Percentiles rank a stretch among this genome's conserved stretches.
Conservation (phyloP, 2,797 vertebrate species). For the Hemibagrus guttatus region DNA sequence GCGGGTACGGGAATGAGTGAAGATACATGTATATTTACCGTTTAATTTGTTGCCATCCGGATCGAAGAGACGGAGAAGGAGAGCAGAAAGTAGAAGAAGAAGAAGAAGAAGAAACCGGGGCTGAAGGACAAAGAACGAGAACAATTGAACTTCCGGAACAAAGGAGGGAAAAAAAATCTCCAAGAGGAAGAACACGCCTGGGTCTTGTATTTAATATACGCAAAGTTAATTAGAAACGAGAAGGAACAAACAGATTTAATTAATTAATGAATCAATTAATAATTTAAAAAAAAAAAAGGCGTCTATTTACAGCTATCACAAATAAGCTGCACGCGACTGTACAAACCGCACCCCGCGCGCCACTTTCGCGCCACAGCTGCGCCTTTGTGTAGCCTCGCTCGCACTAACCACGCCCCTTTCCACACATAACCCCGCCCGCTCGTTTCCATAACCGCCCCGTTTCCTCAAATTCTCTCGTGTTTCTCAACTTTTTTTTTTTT, state of each 20-base stretch:
- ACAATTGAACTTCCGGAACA: conserved; percentile 45
- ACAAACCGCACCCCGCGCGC: conserved; percentile 36
- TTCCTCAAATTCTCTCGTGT: neutral
- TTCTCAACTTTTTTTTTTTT: neutral
- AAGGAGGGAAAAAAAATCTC: conserved; percentile 10
- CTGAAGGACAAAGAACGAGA: conserved; percentile 33
- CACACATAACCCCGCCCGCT: neutral
- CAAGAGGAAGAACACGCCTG: neutral
- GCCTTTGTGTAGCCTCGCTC: conserved; percentile 52
- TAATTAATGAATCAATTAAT: too few relatives aligned
- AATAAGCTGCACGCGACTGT: neutral
- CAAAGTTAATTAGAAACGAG: neutral
- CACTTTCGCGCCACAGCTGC: conserved; percentile 56
- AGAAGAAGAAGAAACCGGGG: neutral
- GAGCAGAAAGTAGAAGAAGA: neutral
- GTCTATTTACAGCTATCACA: neutral
- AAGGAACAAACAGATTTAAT: neutral
- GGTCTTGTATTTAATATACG: neutral
- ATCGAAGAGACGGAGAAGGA: neutral
- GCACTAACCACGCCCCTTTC: conserved; percentile 39
- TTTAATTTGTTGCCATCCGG: neutral
- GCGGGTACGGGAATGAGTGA: too few relatives aligned
- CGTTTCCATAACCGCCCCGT: conserved; percentile 9
- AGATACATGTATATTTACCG: neutral
- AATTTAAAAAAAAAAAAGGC: too few relatives aligned